These are phyloP conservation scores for Apis florea DNA, from an alignment of 1,140 invertebrate genomes.

Conservation along the genomic window DNA sequence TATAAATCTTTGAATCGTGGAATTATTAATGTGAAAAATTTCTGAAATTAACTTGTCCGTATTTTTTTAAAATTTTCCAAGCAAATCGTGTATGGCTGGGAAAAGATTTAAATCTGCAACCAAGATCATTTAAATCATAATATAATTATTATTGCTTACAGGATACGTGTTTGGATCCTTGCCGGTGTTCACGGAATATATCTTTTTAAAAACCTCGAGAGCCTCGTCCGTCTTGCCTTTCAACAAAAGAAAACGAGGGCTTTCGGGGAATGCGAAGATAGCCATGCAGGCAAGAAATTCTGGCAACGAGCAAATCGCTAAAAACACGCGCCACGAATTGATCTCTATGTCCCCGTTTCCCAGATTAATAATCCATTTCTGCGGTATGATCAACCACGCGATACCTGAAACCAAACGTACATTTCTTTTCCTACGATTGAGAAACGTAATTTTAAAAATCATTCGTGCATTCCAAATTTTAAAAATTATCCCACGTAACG, in stretches of 20 bases:
- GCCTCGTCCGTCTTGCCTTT: conserved; percentile 81
- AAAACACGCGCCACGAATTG: conserved; percentile 85
- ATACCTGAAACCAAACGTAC: conserved; percentile 77
- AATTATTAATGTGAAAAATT: neutral
- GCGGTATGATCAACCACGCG: conserved; percentile 85
- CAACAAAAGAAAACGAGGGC: conserved; percentile 85
- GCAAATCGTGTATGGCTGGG: too few species aligned
- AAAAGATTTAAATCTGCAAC: too few species aligned
- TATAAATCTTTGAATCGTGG: neutral
- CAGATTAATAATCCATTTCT: conserved; percentile 75
- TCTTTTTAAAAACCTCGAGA: conserved; percentile 80
- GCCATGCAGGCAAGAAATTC: conserved; percentile 82
- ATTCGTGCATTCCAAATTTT: too few species aligned
- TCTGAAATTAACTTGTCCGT: too few species aligned
- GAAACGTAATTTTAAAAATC: too few species aligned
- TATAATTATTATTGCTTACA: conserved; percentile 63
- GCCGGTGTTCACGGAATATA: conserved; percentile 81
- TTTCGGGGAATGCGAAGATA: conserved; percentile 85
- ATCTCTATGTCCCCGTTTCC: conserved; percentile 75
- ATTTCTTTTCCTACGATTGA: neutral
- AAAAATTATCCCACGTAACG: too few species aligned
- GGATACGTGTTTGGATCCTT: conserved; percentile 74
- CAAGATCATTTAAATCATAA: too few species aligned
- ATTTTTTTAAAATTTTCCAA: too few species aligned
- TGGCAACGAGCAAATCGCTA: conserved; percentile 84